Percentiles rank a stretch among this genome's conserved stretches.
phyloP scores from a whole-genome alignment of 2,113 vertebrate species.

The Sebastes schlegelii region DNA sequence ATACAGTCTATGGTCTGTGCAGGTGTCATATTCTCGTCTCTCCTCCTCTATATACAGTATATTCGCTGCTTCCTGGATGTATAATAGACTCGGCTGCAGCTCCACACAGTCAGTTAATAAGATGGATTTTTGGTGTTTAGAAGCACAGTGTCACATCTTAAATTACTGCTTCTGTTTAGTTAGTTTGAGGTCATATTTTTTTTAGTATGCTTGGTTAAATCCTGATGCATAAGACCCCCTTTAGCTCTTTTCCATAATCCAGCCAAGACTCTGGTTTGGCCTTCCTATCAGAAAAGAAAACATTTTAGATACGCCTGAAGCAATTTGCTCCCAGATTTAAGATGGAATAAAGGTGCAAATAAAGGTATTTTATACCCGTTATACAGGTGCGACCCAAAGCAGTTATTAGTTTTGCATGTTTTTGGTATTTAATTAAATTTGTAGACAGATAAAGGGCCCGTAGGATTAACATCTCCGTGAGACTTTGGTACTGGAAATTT shows the following conservation, averaged over 20 bases:
- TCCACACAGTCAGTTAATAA: slow-evolving; percentile 13
- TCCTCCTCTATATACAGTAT: slow-evolving; percentile 11
- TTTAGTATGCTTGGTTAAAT: slow-evolving; percentile 14
- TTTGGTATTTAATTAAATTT: slow-evolving; percentile 37
- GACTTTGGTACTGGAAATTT: slow-evolving; percentile 18
- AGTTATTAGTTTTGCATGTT: slow-evolving; percentile 17
- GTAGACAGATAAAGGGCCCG: slow-evolving; percentile 17
- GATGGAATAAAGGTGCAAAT: slow-evolving; percentile 23
- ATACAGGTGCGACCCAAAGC: slow-evolving; percentile 16
- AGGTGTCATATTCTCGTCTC: slow-evolving; percentile 34
- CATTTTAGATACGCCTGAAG: slow-evolving; percentile 32
- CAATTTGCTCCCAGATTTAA: slow-evolving; percentile 22
- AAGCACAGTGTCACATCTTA: slow-evolving; percentile 21
- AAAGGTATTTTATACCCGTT: slow-evolving; percentile 21
- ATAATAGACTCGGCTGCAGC: slow-evolving; percentile 13
- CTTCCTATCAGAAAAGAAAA: slow-evolving; percentile 17
- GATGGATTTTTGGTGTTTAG: not conserved
- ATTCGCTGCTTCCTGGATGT: slow-evolving; percentile 25
- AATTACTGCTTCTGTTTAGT: slow-evolving; percentile 15
- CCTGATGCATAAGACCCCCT: slow-evolving; percentile 11
- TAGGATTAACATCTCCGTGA: slow-evolving; percentile 31
- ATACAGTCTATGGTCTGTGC: not conserved
- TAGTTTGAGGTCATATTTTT: slow-evolving; percentile 35
- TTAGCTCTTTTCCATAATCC: slow-evolving; percentile 15
- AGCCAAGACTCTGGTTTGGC: slow-evolving; percentile 12